Evolutionary conservation across 2,113 vertebrate genomes (phyloP).

Genomic region (Pelecanoides urinatrix): DNA sequence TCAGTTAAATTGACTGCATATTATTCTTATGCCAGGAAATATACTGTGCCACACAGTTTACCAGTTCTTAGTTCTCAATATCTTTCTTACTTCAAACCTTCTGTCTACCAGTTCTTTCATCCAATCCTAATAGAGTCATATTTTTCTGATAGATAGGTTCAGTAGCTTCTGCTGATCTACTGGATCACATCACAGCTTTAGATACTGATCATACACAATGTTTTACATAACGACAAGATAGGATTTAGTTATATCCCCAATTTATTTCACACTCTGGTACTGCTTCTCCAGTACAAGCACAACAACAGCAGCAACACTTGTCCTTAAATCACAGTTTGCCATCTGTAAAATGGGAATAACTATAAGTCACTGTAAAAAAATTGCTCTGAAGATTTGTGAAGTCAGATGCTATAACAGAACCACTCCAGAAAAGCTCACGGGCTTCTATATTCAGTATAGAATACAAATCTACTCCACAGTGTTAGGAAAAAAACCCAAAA

Average conservation of each 20-base stretch:
- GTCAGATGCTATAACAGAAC: not conserved
- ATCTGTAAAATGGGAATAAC: not conserved
- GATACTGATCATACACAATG: not conserved
- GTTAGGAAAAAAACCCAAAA: not conserved
- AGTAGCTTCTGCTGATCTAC: not conserved
- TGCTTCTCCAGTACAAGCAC: not conserved
- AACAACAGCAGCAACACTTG: not conserved
- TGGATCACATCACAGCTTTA: not conserved
- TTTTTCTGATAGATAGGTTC: not conserved
- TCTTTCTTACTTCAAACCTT: not conserved
- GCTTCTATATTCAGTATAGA: not conserved
- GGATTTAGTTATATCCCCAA: not conserved
- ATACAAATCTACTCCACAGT: not conserved
- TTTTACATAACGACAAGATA: not conserved
- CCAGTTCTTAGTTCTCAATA: not conserved
- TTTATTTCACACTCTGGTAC: not conserved
- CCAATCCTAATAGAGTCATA: not conserved
- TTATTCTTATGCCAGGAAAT: not conserved
- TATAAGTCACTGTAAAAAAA: not conserved
- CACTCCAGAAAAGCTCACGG: not conserved
- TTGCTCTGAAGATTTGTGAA: not conserved
- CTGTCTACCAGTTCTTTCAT: not conserved
- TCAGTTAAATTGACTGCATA: not conserved
- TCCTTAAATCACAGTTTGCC: not conserved
- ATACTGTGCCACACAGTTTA: not conserved